Conservation (phyloP, 1,140 invertebrate genomes). For the Diorhabda elongata region DNA sequence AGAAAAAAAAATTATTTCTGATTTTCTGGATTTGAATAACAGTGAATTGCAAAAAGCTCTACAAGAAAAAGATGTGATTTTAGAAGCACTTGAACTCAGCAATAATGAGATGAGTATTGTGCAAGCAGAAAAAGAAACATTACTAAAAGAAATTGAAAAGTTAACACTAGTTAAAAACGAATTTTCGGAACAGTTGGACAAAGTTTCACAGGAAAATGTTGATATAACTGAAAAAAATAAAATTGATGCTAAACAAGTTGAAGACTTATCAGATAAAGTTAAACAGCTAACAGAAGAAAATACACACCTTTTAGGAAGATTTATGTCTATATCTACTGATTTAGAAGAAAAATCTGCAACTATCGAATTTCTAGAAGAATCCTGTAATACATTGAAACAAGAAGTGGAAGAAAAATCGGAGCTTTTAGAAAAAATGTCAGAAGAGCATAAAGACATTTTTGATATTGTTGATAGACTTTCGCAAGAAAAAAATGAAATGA, state of each 20-base stretch:
- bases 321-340: slow-evolving; percentile 8
- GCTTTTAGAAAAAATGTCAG: slow-evolving; percentile 12
- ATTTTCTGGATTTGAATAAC: slow-evolving; percentile 25
- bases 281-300: slow-evolving; percentile 10
- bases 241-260: slow-evolving; percentile 9
- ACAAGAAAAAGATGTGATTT: slow-evolving; percentile 25
- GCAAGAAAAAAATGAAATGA: slow-evolving; percentile 15
- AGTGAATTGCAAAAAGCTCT: slow-evolving; percentile 22
- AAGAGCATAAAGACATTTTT: slow-evolving; percentile 17
- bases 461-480: slow-evolving; percentile 17
- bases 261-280: slow-evolving; percentile 7
- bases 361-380: slow-evolving; percentile 1
- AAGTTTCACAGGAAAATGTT: slow-evolving; percentile 14
- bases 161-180: slow-evolving; percentile 19
- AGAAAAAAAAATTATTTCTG: slow-evolving; percentile 22
- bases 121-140: not conserved
- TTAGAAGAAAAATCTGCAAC: slow-evolving; percentile 9
- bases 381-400: not conserved
- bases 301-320: not conserved
- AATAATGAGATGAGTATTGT: slow-evolving; percentile 25
- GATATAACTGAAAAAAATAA: slow-evolving; percentile 18
- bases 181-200: slow-evolving; percentile 22
- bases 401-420: slow-evolving; percentile 3
- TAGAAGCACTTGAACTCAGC: slow-evolving; percentile 28
- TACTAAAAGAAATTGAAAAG: slow-evolving; percentile 7